These are phyloP conservation scores for Haliclystus octoradiatus DNA, from an alignment of 30 jellyfish, hydroid and myxozoan genomes.

Conservation along the genomic window DNA sequence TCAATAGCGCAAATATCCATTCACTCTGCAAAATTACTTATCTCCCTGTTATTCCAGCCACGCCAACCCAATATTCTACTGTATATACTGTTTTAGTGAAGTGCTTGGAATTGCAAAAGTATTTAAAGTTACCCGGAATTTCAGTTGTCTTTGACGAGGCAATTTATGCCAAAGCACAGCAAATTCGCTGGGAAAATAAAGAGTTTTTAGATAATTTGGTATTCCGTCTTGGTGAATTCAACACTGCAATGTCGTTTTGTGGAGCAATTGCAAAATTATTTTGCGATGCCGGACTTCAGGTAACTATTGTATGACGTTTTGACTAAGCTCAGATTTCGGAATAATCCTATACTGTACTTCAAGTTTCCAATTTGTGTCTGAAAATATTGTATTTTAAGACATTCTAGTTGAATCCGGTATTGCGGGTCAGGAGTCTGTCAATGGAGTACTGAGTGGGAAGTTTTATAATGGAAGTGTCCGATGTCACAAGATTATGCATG, in stretches of 20 bases:
- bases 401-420: constrained; percentile 36
- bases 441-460: constrained; percentile 34
- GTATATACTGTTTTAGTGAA: constrained; percentile 5
- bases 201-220: constrained; percentile 10
- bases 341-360: too few relatives aligned
- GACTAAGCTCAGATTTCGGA: too few relatives aligned
- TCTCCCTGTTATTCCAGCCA: constrained; percentile 18
- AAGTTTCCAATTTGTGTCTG: too few relatives aligned
- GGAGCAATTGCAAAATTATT: constrained; percentile 12
- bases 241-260: constrained; percentile 9
- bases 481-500: background rate
- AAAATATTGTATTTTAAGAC: constrained; percentile 5
- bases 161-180: constrained; percentile 16
- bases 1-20: constrained; percentile 1
- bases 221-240: constrained; percentile 18
- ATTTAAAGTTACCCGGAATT: constrained; percentile 3
- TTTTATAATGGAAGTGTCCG: constrained; percentile 12
- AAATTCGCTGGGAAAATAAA: constrained; percentile 20
- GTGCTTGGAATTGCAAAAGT: constrained; percentile 18
- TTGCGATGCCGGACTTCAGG: constrained; percentile 15
- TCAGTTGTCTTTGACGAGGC: constrained; percentile 30
- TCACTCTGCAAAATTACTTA: constrained; percentile 11
- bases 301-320: background rate
- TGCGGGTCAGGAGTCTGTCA: constrained; percentile 38
- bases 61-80: constrained; percentile 9